Base-by-base conservation (phyloP, 1,140 invertebrate genomes). In the Lucilia cuprina region DNA sequence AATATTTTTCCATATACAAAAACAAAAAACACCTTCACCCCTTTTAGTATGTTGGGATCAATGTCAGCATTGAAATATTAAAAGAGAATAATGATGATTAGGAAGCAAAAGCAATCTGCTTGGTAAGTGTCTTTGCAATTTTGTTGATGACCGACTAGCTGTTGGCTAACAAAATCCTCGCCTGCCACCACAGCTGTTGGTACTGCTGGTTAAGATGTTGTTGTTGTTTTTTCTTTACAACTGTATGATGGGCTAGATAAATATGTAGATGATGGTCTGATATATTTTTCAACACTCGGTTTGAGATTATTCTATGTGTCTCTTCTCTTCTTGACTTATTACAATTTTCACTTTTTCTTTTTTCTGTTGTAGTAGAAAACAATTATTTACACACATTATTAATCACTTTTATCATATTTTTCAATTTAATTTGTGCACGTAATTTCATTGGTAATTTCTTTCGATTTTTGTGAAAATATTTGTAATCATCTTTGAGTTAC, bases 401-500 rank as follows among this genome's bases (percentile, higher is more conserved):
- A 25, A 70, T 70, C 65, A 70, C 65, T 8, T 70, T n/a, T 25
- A 25, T 9, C 21, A 70, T 70, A 21, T 70, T 21, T 12, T 70
- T 70, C 10, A 5, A 17, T 17, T 60, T 60, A 17, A 7, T n/a
- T 21, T 70, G 21, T 25, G 65, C 21, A 70, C 21, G 65, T 21
- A 70, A 70, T 70, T 21, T 60, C n/a, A 60, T 60, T 60, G 14
- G 55, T 14, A 60, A 60, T 70, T 70, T 21, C 65, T 74, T 83
- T 17, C 30, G 7, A 17, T 50, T 75, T 75, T 75, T 2, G n/a
- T 49, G 35, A 74, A 50, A 21, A 55, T 49, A 34, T 74, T 83
- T 83, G 34, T 83, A 75, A 74, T 74, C 75, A 74, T 47, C 83
- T 74, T 83, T 84, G 77, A 82, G 60, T 74, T 70, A 84, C 78